Conservation (phyloP, 2,797 vertebrate species). For the Syncerus caffer region DNA sequence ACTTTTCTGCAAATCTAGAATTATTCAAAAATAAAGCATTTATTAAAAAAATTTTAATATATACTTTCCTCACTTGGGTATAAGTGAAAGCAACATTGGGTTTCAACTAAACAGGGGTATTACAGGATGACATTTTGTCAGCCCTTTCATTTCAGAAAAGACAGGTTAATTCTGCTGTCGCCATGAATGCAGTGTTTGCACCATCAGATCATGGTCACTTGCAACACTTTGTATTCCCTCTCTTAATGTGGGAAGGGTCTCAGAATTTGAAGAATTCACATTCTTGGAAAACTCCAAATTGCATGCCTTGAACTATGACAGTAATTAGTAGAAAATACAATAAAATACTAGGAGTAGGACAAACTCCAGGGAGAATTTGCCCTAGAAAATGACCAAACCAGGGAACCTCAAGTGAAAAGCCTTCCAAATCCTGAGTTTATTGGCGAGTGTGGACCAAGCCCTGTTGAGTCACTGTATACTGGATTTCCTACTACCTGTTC, state of each 20-base stretch:
- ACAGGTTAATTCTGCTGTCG: neutral
- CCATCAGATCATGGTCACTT: neutral
- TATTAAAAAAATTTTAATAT: neutral
- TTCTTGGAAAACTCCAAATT: neutral
- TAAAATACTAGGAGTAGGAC: neutral
- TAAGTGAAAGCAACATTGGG: conserved; percentile 9
- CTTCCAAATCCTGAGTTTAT: neutral
- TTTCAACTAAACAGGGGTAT: conserved; percentile 26
- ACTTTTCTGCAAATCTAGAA: neutral
- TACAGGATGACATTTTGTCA: neutral
- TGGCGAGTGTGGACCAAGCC: neutral
- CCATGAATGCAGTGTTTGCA: neutral
- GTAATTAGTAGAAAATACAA: neutral
- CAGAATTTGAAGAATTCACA: neutral
- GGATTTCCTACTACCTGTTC: neutral
- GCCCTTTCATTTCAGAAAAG: neutral
- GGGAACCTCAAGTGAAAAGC: neutral
- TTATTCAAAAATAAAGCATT: neutral
- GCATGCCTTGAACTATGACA: neutral
- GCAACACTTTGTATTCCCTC: neutral
- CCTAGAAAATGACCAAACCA: neutral
- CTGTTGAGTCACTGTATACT: neutral
- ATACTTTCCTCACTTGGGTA: neutral
- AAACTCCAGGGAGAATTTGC: neutral
- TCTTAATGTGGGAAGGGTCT: neutral